These are phyloP conservation scores for Metacarcinus magister DNA, from an alignment of 2,888 invertebrate genomes.

Conservation along the genomic window DNA sequence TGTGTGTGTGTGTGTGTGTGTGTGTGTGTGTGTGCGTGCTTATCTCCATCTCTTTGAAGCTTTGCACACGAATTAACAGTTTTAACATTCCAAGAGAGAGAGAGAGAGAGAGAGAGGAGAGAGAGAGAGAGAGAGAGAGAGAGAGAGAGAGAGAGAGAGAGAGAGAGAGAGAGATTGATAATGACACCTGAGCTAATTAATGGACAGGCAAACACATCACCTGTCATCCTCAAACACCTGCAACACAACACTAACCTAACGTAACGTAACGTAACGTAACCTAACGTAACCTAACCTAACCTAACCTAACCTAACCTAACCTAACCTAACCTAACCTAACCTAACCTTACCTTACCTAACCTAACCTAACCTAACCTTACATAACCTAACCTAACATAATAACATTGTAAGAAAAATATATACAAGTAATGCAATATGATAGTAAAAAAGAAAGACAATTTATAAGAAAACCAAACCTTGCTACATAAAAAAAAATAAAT, in stretches of 20 bases:
- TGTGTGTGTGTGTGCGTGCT: neutral
- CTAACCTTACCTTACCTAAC: too few species aligned
- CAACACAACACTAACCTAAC: neutral
- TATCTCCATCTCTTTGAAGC: neutral
- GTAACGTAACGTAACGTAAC: neutral
- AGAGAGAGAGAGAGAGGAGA: neutral
- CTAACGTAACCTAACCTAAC: neutral
- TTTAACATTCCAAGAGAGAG: neutral
- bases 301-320: too few species aligned
- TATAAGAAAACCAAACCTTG: too few species aligned
- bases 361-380: too few species aligned
- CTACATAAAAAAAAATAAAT: too few species aligned
- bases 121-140: neutral
- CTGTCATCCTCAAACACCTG: neutral
- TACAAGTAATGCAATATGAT: too few species aligned
- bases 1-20: slow-evolving; percentile 26
- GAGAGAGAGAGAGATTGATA: neutral
- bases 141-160: too few species aligned
- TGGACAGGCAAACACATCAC: neutral
- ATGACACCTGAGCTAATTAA: neutral
- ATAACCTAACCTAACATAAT: too few species aligned
- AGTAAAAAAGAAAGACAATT: too few species aligned
- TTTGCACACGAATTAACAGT: neutral
- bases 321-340: too few species aligned
- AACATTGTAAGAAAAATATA: too few species aligned